Base-by-base conservation (phyloP, 2,113 vertebrate species). In the Caretta caretta region DNA sequence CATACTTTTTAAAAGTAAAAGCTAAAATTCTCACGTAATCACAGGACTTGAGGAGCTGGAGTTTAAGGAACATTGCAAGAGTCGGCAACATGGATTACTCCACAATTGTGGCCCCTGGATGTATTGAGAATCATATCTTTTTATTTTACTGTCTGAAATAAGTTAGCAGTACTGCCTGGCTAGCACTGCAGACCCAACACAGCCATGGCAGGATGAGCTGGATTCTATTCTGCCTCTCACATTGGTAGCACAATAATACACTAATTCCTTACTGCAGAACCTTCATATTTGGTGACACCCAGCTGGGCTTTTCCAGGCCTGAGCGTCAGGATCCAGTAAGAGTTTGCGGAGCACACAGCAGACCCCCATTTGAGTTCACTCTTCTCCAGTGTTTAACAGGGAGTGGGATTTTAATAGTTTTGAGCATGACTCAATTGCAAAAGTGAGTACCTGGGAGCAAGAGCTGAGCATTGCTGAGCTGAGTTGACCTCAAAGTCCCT, bases 121-220 rank as follows among this genome's bases (percentile, higher is more conserved):
- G n/a, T 92, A 48, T 13, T 1, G 0, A 72, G 35, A 72, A 72
- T 22, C 65, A 72, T 31, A 91, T 29, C 1, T 10, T 11, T 29
- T 72, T 38, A 8, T 90, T 93, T 91, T 57, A 83, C 38, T 5
- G 10, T 79, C 24, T 27, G 89, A 88, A 84, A 93, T 78, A 48
- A 78, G 56, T 1, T 78, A 42, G 50, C 90, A 35, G 19, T 46
- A 35, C 80, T 29, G 27, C 85, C 65, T 80, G 24, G 38, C 3
- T 29, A 83, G 85, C 0, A 0, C 50, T 17, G 49, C 84, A 62
- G 46, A 83, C 56, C 5, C 1, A 0, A 20, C 4, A 75, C 57
- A 59, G 29, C 76, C 89, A 16, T 87, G 89, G n/a, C 83, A 94
- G 93, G 51, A 72, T 84, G 78, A 48, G 24, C 75, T 27, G 12